A percentile compares a stretch with the other conserved stretches of the same genome.
Conservation (phyloP, 1,140 invertebrate genomes). For the Halictus rubicundus region DNA sequence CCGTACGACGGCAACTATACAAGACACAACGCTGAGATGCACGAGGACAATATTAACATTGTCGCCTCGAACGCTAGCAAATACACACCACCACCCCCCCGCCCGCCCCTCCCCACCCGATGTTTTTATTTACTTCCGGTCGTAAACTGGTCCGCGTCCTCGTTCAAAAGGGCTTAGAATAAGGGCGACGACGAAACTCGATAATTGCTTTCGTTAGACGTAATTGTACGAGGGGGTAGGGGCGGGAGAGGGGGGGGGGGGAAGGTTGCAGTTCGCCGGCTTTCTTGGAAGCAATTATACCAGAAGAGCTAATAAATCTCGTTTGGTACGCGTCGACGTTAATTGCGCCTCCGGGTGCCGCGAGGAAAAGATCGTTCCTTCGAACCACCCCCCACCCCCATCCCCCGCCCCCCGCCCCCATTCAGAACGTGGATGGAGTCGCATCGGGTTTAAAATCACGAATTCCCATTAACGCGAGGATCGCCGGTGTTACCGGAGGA, state of each 20-base stretch:
- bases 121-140: slow-evolving; percentile 1
- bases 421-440: slow-evolving; percentile 26
- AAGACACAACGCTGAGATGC: too few relatives aligned
- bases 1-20: too few relatives aligned
- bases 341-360: slow-evolving; percentile 56
- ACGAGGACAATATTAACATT: too few relatives aligned
- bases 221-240: slow-evolving; percentile 8
- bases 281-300: slow-evolving; percentile 63
- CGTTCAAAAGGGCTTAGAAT: not conserved
- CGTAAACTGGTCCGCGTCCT: not conserved
- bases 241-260: not conserved
- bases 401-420: not conserved
- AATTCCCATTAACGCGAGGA: slow-evolving; percentile 43
- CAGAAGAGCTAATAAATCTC: slow-evolving; percentile 60
- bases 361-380: slow-evolving; percentile 13
- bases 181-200: slow-evolving; percentile 26
- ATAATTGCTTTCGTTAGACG: slow-evolving; percentile 46
- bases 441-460: slow-evolving; percentile 49
- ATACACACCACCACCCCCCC: not conserved
- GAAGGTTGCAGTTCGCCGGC: slow-evolving; percentile 35
- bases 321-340: slow-evolving; percentile 60
- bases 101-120: too few relatives aligned
- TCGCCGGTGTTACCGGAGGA: slow-evolving; percentile 19
- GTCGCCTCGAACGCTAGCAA: too few relatives aligned
- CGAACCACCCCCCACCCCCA: not conserved